Evolutionary conservation across 2,797 vertebrate species (phyloP).

Genomic region (Sebastes miniatus): DNA sequence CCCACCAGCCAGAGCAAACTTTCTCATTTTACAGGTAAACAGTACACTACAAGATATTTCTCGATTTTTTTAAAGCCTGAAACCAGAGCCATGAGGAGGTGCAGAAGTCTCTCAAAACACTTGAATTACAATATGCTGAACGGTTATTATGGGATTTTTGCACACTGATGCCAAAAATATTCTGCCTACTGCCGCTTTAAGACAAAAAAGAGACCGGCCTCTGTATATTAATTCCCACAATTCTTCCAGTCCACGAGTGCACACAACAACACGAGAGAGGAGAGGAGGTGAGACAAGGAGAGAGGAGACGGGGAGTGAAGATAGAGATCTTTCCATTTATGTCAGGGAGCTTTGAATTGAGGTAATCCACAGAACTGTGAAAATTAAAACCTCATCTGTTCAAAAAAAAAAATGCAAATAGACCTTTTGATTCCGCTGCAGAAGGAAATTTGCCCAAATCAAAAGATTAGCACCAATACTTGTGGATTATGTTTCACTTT

Average conservation of each 20-base stretch:
- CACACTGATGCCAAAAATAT: too few species aligned
- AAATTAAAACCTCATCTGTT: slow-evolving; percentile 76
- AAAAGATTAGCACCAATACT: slow-evolving; percentile 71
- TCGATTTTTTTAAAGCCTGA: too few species aligned
- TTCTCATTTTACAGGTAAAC: too few species aligned
- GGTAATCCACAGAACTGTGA: slow-evolving; percentile 73
- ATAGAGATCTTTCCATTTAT: slow-evolving; percentile 74
- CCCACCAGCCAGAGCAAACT: too few species aligned
- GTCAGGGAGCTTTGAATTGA: slow-evolving; percentile 69
- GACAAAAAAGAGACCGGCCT: slow-evolving; percentile 17
- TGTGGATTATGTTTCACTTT: slow-evolving; percentile 70
- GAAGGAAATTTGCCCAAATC: slow-evolving; percentile 64
- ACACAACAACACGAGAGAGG: slow-evolving; percentile 27
- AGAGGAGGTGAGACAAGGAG: not conserved
- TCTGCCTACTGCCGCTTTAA: not conserved
- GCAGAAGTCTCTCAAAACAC: too few species aligned
- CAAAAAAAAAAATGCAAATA: slow-evolving; percentile 64
- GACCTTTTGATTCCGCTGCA: slow-evolving; percentile 73
- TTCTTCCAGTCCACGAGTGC: slow-evolving; percentile 2
- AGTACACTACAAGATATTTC: too few species aligned
- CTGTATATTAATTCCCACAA: not conserved
- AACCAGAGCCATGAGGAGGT: too few species aligned
- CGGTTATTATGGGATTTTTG: too few species aligned
- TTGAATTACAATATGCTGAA: too few species aligned
- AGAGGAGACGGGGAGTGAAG: slow-evolving; percentile 12